A percentile compares a stretch with the other conserved stretches of the same genome.
Conservation (phyloP, 2,888 invertebrate species). For the Pheosia gnoma region DNA sequence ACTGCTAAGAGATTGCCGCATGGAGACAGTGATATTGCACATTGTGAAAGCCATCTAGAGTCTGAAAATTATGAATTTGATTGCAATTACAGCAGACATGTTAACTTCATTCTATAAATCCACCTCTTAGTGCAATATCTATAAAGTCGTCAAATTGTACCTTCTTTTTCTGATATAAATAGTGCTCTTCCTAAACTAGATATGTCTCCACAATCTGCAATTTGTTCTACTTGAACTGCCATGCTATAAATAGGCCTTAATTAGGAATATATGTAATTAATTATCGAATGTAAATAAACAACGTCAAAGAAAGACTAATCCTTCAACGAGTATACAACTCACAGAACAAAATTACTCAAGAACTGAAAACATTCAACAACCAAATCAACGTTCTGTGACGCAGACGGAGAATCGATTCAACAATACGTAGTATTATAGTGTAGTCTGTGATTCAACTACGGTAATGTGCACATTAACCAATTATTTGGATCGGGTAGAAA, state of each 20-base stretch:
- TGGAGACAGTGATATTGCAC: conserved; percentile 71
- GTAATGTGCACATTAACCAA: too few species aligned
- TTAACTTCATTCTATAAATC: background rate
- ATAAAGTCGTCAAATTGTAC: conserved; percentile 38
- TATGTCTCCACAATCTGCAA: conserved; percentile 85
- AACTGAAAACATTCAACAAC: too few species aligned
- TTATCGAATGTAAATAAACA: too few species aligned
- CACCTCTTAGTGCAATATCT: background rate
- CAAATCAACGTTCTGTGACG: too few species aligned
- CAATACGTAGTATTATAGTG: too few species aligned
- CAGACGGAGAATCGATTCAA: too few species aligned
- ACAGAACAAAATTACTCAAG: too few species aligned
- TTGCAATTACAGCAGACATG: background rate
- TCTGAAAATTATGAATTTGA: conserved; percentile 53
- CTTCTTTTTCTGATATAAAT: conserved; percentile 81
- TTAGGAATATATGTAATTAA: too few species aligned
- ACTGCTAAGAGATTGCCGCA: conserved; percentile 74
- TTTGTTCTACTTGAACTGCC: conserved; percentile 85
- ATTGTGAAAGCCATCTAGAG: conserved; percentile 73
- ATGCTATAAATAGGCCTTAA: conserved; percentile 14
- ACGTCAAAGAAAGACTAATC: too few species aligned
- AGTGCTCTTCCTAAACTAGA: conserved; percentile 83
- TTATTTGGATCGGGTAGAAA: too few species aligned
- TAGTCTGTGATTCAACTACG: too few species aligned
- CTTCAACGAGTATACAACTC: too few species aligned